phyloP scores from a whole-genome alignment of 2,888 invertebrate genomes.

The Synergus itoensis region DNA sequence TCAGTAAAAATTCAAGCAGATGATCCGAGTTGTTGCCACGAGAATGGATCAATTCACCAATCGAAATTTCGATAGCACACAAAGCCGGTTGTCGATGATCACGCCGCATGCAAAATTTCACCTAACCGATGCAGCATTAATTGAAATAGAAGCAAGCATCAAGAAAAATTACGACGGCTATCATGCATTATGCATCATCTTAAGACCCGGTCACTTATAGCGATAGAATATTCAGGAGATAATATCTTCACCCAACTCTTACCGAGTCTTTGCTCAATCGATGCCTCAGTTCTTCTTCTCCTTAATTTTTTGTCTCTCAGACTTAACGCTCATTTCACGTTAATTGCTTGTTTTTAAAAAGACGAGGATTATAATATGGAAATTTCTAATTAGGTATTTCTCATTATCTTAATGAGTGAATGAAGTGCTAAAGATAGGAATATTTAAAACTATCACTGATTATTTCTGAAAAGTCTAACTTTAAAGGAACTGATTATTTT shows the following conservation, averaged over 20 bases:
- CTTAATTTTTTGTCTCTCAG: background rate
- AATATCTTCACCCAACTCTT: constrained; percentile 11
- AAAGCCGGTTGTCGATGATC: no score
- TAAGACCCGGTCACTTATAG: constrained; percentile 23
- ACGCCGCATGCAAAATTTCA: background rate
- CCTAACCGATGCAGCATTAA: background rate
- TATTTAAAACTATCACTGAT: background rate
- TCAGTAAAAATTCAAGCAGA: no score
- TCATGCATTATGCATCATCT: constrained; percentile 25
- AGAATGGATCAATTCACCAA: no score
- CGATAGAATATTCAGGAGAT: constrained; percentile 16
- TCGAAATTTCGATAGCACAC: no score
- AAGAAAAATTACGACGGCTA: background rate
- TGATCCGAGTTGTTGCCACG: no score
- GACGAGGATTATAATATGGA: background rate
- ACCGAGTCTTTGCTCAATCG: background rate
- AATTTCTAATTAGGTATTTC: no score
- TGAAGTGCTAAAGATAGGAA: no score
- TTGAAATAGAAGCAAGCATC: constrained; percentile 32
- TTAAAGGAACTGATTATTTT: no score
- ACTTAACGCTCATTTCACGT: background rate
- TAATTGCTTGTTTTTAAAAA: background rate
- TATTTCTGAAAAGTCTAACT: background rate
- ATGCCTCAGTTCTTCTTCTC: background rate
- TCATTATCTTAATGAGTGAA: no score